phyloP scores from a whole-genome alignment of 1,140 invertebrate species.

The Trachymyrmex septentrionalis region DNA sequence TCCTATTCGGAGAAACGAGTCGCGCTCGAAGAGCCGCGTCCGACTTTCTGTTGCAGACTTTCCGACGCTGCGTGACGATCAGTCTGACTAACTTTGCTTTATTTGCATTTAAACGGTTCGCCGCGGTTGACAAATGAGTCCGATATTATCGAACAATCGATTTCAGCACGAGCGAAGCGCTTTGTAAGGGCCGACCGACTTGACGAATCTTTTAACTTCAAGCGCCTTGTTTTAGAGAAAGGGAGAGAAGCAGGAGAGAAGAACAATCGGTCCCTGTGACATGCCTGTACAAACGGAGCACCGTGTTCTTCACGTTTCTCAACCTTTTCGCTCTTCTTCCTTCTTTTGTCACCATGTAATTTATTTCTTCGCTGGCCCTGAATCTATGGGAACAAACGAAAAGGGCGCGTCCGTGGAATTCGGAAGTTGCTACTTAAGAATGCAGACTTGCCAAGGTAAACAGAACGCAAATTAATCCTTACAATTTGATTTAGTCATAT shows the following conservation, averaged over 20 bases:
- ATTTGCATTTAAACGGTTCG: slow-evolving; percentile 81
- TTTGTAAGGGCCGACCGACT: slow-evolving; percentile 59
- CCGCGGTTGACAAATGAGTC: slow-evolving; percentile 81
- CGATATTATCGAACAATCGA: slow-evolving; percentile 83
- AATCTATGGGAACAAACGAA: slow-evolving; percentile 68
- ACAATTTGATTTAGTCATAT: neutral
- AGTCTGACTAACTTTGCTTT: slow-evolving; percentile 62
- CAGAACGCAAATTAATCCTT: neutral
- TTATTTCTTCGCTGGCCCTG: slow-evolving; percentile 34
- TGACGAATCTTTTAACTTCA: slow-evolving; percentile 75
- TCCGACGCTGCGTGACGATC: slow-evolving; percentile 34
- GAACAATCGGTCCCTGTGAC: slow-evolving; percentile 75
- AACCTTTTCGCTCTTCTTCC: slow-evolving; percentile 40
- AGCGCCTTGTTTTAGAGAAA: slow-evolving; percentile 65
- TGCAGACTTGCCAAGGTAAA: neutral
- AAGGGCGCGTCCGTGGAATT: slow-evolving; percentile 29
- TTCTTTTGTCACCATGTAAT: slow-evolving; percentile 48
- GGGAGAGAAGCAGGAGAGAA: slow-evolving; percentile 46
- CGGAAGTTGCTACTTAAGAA: slow-evolving; percentile 32
- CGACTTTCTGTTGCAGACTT: slow-evolving; percentile 54
- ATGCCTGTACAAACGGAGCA: slow-evolving; percentile 73
- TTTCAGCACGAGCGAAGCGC: slow-evolving; percentile 67
- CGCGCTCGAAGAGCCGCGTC: slow-evolving; percentile 10
- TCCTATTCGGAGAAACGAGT: slow-evolving; percentile 45
- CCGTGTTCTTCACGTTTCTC: slow-evolving; percentile 71